phyloP scores from a whole-genome alignment of 92 coral and sea anemone species.

The Pocillopora meandrina region DNA sequence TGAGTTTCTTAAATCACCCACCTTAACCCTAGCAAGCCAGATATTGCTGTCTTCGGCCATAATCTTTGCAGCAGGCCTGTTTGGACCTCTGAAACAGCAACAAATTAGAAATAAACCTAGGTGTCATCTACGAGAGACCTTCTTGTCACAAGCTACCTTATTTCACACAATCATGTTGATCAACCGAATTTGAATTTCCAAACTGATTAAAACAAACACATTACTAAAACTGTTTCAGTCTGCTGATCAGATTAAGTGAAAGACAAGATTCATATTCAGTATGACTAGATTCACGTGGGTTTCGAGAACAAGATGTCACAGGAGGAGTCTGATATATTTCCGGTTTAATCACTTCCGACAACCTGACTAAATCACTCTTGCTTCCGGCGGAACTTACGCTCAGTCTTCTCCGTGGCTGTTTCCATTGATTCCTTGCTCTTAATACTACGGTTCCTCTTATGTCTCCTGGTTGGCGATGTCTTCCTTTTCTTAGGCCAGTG shows the following conservation, averaged over 20 bases:
- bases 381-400: constrained; percentile 22
- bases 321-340: no score
- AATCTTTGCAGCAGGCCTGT: constrained; percentile 34
- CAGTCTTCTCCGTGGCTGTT: constrained; percentile 41
- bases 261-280: no score
- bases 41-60: constrained; percentile 38
- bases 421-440: constrained; percentile 54
- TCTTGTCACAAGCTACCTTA: no score
- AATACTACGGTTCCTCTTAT: constrained; percentile 80
- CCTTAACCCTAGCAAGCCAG: constrained; percentile 52
- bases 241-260: no score
- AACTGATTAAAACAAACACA: no score
- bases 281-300: no score
- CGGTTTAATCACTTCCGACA: no score
- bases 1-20: neutral
- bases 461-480: constrained; percentile 67
- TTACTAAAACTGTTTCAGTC: no score
- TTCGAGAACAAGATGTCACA: no score
- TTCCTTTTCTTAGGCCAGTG: constrained; percentile 64
- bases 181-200: no score
- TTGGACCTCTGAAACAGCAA: constrained; percentile 34
- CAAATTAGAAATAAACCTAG: neutral
- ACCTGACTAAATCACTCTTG: neutral
- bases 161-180: no score
- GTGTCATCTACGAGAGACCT: no score